Percentiles rank a stretch among this genome's conserved stretches.
Conservation (phyloP, 2,113 vertebrate genomes). For the Telmatochromis sp. region DNA sequence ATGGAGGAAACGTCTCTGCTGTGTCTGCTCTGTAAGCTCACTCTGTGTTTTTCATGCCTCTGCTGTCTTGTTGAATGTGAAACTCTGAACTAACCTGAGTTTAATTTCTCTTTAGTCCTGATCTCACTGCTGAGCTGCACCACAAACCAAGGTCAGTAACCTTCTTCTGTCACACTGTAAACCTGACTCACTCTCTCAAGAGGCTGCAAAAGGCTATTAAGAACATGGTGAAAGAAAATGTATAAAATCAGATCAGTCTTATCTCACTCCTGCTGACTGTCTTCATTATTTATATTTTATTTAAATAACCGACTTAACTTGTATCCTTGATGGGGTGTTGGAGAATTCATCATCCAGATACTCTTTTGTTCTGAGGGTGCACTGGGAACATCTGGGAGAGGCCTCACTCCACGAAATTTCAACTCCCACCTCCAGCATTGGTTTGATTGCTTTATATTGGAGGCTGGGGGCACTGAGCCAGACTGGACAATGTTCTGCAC, state of each 20-base stretch:
- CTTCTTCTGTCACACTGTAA: neutral
- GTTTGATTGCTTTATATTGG: fast-evolving
- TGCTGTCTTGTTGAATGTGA: neutral
- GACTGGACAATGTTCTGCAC: neutral
- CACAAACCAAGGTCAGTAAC: neutral
- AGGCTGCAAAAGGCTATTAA: neutral
- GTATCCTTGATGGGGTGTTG: neutral
- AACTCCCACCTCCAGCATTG: neutral
- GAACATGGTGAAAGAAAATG: neutral
- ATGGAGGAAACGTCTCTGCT: neutral
- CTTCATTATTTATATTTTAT: neutral
- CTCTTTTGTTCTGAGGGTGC: neutral
- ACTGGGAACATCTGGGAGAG: neutral
- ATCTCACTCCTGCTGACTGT: neutral
- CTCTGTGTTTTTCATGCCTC: neutral
- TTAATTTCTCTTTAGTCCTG: neutral
- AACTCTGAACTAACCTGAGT: neutral
- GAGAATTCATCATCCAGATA: neutral
- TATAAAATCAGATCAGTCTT: fast-evolving
- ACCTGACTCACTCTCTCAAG: neutral
- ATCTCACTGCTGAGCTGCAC: neutral
- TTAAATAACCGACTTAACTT: fast-evolving
- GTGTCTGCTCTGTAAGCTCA: neutral
- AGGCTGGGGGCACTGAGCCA: neutral
- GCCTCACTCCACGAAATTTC: fast-evolving